Evolutionary conservation across 2,888 invertebrate genomes (phyloP).

Genomic region (Cryptocephalus primarius): DNA sequence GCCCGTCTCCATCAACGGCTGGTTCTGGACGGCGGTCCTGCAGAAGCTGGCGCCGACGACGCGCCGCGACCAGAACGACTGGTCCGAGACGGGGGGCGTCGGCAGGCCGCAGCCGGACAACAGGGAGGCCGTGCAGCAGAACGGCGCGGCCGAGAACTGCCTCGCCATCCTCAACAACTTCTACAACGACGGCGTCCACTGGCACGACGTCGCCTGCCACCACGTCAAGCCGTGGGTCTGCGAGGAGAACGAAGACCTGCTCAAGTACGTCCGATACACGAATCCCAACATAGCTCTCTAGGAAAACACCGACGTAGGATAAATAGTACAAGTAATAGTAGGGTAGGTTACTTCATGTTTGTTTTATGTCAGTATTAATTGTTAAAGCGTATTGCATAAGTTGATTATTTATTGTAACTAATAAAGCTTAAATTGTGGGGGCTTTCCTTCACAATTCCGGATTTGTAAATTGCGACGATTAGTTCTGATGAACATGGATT

Average conservation of each 20-base stretch:
- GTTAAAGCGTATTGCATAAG: no score
- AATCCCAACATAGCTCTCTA: conserved; percentile 69
- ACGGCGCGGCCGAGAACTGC: conserved; percentile 71
- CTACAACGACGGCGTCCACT: conserved; percentile 83
- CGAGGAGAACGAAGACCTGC: conserved; percentile 77
- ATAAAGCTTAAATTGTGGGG: no score
- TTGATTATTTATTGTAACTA: no score
- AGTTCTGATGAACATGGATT: no score
- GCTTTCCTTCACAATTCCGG: no score
- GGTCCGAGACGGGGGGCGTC: conserved; percentile 80
- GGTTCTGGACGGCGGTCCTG: conserved; percentile 87
- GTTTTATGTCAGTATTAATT: no score
- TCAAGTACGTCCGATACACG: conserved; percentile 59
- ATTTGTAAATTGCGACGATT: no score
- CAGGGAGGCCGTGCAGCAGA: conserved; percentile 67
- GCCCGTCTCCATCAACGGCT: conserved; percentile 71
- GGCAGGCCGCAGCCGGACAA: conserved; percentile 83
- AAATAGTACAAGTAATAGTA: neutral
- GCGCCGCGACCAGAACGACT: conserved; percentile 74
- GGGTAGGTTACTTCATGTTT: no score
- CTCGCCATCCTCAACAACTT: conserved; percentile 78
- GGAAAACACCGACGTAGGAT: neutral
- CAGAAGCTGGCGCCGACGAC: conserved; percentile 77
- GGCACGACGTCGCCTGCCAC: conserved; percentile 88
- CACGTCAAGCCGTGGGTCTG: conserved; percentile 83